phyloP scores from a whole-genome alignment of 2,888 invertebrate species.

The Hermaeophaga mercurialis region DNA sequence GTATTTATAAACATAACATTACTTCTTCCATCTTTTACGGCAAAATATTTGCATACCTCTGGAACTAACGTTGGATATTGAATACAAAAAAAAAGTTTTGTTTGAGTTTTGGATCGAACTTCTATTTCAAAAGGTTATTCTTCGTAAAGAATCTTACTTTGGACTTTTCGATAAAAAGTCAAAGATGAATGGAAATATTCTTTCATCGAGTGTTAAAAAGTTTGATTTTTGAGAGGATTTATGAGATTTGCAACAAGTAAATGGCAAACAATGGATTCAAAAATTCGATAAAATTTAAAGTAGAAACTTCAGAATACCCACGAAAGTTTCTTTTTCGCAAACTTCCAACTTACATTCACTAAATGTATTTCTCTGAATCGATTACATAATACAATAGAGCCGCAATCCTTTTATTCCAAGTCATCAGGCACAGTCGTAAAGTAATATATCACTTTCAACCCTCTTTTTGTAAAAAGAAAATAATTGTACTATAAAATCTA shows the following conservation, averaged over 20 bases:
- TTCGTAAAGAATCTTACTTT: constrained; percentile 14
- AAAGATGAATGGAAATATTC: constrained; percentile 24
- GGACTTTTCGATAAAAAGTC: constrained; percentile 18
- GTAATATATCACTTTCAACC: too few species aligned
- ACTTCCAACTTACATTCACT: too few species aligned
- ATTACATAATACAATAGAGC: background rate
- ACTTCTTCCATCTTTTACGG: too few species aligned
- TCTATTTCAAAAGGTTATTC: constrained; percentile 23
- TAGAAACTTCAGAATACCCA: constrained; percentile 16
- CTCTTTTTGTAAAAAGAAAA: too few species aligned
- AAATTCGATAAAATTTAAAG: constrained; percentile 20
- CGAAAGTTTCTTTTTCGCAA: constrained; percentile 10
- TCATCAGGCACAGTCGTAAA: too few species aligned
- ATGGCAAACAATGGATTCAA: constrained; percentile 22
- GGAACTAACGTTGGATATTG: background rate
- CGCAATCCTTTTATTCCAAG: background rate
- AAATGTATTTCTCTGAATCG: background rate
- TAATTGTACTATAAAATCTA: too few species aligned
- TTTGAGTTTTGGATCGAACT: constrained; percentile 18
- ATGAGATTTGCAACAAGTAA: constrained; percentile 23
- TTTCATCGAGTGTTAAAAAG: constrained; percentile 21
- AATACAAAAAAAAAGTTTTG: constrained; percentile 11
- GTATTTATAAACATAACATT: too few species aligned
- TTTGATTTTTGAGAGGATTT: constrained; percentile 18
- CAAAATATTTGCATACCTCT: too few species aligned